phyloP scores from a whole-genome alignment of 2,113 vertebrate genomes.

The Dipodomys merriami region DNA sequence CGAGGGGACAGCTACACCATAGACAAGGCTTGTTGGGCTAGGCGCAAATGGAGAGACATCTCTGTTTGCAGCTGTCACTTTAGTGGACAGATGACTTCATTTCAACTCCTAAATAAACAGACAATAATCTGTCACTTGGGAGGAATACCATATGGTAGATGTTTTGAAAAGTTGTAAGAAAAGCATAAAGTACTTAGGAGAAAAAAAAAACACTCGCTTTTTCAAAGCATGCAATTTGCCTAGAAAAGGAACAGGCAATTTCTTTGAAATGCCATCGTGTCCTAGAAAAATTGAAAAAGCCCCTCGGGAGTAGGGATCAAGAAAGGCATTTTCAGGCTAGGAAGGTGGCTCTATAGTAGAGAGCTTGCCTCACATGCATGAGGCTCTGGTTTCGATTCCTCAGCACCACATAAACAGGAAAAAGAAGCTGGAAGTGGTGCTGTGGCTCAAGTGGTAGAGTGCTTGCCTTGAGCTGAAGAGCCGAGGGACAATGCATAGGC shows the following conservation, averaged over 20 bases:
- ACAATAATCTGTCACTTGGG: slow-evolving; percentile 67
- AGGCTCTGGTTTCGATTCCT: no score
- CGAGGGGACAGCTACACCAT: not conserved
- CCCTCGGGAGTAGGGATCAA: slow-evolving; percentile 56
- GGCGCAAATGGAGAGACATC: slow-evolving; percentile 30
- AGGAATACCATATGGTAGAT: slow-evolving; percentile 74
- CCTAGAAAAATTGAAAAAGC: slow-evolving; percentile 60
- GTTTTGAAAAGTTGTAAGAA: slow-evolving; percentile 76
- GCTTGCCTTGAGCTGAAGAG: no score
- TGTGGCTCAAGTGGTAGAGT: no score
- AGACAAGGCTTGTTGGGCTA: not conserved
- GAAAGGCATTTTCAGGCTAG: slow-evolving; percentile 10
- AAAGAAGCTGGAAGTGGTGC: no score
- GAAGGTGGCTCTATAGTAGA: no score
- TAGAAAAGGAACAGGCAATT: slow-evolving; percentile 57
- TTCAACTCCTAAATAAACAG: slow-evolving; percentile 59
- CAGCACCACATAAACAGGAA: no score
- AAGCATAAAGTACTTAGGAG: slow-evolving; percentile 59
- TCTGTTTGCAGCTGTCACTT: slow-evolving; percentile 73
- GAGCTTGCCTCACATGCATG: no score
- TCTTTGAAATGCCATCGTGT: slow-evolving; percentile 73
- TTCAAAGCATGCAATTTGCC: slow-evolving; percentile 71
- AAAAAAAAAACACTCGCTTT: not conserved
- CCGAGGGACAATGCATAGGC: no score
- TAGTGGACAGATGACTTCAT: slow-evolving; percentile 76